A percentile compares a stretch with the other conserved stretches of the same genome.
Conservation (phyloP, 2,797 vertebrate species). For the Neoniphon sammara region DNA sequence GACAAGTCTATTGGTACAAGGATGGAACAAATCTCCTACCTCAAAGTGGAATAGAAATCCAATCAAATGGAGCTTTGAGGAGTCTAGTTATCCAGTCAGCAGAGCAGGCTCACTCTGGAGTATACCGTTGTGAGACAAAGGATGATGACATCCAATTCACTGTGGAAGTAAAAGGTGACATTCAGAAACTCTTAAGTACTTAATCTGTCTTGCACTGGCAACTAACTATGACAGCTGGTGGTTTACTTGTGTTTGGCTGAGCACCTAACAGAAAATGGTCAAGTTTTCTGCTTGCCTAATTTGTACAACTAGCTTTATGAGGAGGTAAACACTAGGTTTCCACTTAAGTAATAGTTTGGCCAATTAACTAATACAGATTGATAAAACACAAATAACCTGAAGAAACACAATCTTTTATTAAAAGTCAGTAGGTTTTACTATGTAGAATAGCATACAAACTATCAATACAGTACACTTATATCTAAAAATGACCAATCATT, state of each 20-base stretch:
- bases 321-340: not conserved
- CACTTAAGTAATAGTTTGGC: not conserved
- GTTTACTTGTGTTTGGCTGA: constrained; percentile 7
- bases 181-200: constrained; percentile 56
- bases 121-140: constrained; percentile 84
- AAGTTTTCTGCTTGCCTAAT: not conserved
- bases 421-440: not conserved
- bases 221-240: constrained; percentile 69
- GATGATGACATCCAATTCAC: constrained; percentile 84
- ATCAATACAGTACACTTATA: not conserved
- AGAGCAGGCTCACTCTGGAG: constrained; percentile 78
- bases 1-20: constrained; percentile 85
- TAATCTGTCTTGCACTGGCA: constrained; percentile 68
- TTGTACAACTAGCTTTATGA: not conserved
- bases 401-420: not conserved
- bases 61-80: constrained; percentile 80
- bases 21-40: constrained; percentile 79
- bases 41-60: constrained; percentile 74
- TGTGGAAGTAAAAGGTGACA: constrained; percentile 87
- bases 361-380: not conserved
- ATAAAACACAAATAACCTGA: not conserved
- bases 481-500: not conserved
- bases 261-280: constrained; percentile 22
- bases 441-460: too few relatives aligned
- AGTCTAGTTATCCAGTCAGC: constrained; percentile 82